Conservation (phyloP, 1,140 invertebrate genomes). For the Triops cancriformis region DNA sequence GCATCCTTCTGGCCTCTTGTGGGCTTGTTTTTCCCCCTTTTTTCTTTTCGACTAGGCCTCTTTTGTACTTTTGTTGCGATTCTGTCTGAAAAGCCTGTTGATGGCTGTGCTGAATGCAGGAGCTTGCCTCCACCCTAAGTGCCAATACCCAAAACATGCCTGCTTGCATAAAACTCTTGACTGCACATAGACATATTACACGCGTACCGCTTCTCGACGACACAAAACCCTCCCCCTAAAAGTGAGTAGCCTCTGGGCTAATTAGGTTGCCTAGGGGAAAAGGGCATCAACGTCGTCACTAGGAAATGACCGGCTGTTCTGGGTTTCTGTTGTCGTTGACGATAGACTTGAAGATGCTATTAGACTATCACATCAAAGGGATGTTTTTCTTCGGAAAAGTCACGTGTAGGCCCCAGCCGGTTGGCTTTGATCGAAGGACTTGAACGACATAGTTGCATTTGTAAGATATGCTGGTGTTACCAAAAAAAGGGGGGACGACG, state of each 20-base stretch:
- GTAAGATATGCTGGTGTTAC: no score
- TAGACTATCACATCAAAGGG: not conserved
- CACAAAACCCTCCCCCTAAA: not conserved
- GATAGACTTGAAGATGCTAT: not conserved
- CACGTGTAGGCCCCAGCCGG: not conserved
- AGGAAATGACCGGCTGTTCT: not conserved
- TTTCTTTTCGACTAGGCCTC: not conserved
- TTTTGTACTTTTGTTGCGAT: not conserved
- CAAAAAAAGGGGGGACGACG: not conserved
- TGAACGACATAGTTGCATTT: not conserved
- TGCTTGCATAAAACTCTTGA: conserved; percentile 5
- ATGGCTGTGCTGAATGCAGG: not conserved
- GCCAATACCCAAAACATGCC: not conserved
- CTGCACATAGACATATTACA: not conserved
- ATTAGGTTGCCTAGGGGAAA: not conserved
- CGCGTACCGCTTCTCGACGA: not conserved
- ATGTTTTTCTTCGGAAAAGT: not conserved
- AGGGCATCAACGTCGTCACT: not conserved
- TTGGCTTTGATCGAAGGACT: not conserved
- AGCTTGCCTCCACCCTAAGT: not conserved
- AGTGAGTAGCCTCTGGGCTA: not conserved
- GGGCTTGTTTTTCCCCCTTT: not conserved
- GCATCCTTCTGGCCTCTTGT: not conserved
- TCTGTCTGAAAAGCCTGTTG: not conserved
- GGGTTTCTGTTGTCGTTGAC: not conserved